phyloP scores from a whole-genome alignment of 2,888 invertebrate species.

The Teinopalpus imperialis region DNA sequence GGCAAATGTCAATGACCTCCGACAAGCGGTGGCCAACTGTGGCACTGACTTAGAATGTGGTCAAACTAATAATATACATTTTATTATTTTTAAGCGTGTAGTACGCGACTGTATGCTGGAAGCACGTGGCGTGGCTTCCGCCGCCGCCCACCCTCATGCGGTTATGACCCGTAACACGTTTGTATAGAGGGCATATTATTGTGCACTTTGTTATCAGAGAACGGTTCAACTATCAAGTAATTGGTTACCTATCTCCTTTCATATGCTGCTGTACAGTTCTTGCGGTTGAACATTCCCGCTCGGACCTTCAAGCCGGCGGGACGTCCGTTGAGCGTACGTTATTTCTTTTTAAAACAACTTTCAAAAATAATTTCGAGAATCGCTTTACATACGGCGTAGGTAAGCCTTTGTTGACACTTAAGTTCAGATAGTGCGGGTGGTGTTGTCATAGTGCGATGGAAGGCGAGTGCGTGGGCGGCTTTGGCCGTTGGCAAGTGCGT shows the following conservation, averaged over 20 bases:
- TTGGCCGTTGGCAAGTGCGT: conserved; percentile 69
- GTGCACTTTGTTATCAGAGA: conserved; percentile 27
- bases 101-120: conserved; percentile 16
- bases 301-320: conserved; percentile 37
- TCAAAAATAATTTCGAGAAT: not conserved
- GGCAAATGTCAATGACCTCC: conserved; percentile 16
- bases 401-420: not conserved
- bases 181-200: conserved; percentile 20
- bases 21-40: conserved; percentile 17
- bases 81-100: conserved; percentile 16
- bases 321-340: conserved; percentile 28
- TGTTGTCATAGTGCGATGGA: conserved; percentile 30
- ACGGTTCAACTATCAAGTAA: conserved; percentile 33
- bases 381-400: not conserved
- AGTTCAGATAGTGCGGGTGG: not conserved
- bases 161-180: conserved; percentile 17
- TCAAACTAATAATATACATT: conserved; percentile 18
- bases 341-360: no score
- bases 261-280: conserved; percentile 5
- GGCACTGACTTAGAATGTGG: conserved; percentile 5
- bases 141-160: conserved; percentile 1
- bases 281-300: conserved; percentile 33
- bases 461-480: conserved; percentile 57
- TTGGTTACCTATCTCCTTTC: conserved; percentile 32
- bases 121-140: conserved; percentile 29